Conservation (phyloP, 1,140 invertebrate species). For the Hestina assimilis region DNA sequence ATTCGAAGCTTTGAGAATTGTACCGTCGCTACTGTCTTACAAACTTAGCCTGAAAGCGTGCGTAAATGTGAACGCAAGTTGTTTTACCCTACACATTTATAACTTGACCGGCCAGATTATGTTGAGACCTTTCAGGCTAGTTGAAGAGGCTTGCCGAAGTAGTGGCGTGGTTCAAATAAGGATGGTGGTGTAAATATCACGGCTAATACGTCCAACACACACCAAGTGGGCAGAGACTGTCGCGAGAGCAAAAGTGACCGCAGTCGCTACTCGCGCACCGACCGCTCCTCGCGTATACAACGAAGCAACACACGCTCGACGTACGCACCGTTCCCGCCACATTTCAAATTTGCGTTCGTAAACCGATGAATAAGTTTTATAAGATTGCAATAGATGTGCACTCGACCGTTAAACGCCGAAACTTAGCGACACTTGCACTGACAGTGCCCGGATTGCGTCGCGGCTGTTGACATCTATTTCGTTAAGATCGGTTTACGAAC, state of each 20-base stretch:
- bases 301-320: conserved; percentile 51
- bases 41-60: conserved; percentile 28
- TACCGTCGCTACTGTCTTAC: background rate
- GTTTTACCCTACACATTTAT: conserved; percentile 20
- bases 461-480: conserved; percentile 60
- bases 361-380: conserved; percentile 48
- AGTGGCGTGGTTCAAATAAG: conserved; percentile 34
- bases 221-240: conserved; percentile 62
- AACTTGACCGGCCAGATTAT: conserved; percentile 14
- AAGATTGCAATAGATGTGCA: conserved; percentile 57
- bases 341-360: conserved; percentile 63
- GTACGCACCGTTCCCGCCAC: conserved; percentile 70
- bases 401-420: conserved; percentile 55
- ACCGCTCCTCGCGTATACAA: conserved; percentile 53
- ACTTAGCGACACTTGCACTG: conserved; percentile 49
- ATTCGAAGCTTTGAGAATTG: conserved; percentile 1
- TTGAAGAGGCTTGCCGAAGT: conserved; percentile 16
- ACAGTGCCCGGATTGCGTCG: conserved; percentile 63
- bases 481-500: conserved; percentile 47
- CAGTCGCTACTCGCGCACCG: conserved; percentile 69
- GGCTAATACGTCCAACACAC: conserved; percentile 59
- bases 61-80: conserved; percentile 24
- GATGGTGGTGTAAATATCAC: conserved; percentile 52
- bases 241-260: conserved; percentile 52
- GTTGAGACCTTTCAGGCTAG: conserved; percentile 27